phyloP scores from a whole-genome alignment of 2,113 vertebrate genomes.

The Emydocephalus ijimae region DNA sequence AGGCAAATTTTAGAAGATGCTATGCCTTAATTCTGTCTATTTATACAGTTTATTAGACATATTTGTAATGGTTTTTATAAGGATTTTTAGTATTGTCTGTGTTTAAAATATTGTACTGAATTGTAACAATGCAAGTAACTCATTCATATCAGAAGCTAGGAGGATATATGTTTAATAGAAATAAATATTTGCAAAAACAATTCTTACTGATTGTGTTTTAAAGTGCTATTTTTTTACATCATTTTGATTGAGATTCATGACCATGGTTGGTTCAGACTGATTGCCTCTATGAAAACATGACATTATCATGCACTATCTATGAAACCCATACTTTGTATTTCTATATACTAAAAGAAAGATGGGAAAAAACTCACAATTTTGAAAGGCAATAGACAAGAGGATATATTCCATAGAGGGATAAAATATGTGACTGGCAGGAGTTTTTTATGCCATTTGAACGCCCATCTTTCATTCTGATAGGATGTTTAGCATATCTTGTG shows the following conservation, averaged over 20 bases:
- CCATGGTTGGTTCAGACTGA: background rate
- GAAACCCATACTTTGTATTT: background rate
- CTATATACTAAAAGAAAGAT: background rate
- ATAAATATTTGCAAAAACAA: background rate
- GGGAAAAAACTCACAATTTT: background rate
- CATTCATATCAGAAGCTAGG: background rate
- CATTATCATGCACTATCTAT: background rate
- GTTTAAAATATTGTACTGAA: background rate
- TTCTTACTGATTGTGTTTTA: background rate
- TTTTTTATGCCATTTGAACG: background rate
- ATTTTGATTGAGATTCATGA: background rate
- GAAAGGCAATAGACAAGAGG: background rate
- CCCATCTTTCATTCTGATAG: background rate
- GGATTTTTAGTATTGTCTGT: background rate
- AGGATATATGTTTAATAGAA: background rate
- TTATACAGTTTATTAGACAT: background rate
- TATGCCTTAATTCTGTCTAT: background rate
- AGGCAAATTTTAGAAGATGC: background rate
- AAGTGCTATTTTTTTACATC: background rate
- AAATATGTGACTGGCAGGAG: background rate
- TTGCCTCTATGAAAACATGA: background rate
- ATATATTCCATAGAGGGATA: background rate
- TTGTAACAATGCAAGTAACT: background rate
- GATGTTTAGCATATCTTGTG: background rate
- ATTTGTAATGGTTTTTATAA: background rate